Base-by-base conservation (phyloP, 2,113 vertebrate genomes). In the Chunga burmeisteri region DNA sequence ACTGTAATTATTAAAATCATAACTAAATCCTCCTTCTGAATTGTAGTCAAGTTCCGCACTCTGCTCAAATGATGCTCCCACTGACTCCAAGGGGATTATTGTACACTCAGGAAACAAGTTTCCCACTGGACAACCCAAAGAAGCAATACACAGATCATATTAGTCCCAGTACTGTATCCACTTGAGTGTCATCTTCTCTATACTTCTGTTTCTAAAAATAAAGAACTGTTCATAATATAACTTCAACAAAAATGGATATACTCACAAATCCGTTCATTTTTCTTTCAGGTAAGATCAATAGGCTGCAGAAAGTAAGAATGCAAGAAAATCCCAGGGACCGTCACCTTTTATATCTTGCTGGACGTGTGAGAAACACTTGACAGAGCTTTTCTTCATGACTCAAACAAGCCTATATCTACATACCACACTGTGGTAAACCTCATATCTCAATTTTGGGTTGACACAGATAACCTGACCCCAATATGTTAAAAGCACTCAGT, bases 251-350 rank as follows among this genome's bases (percentile, higher is more conserved):
- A 90, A 82, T 62, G 38, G 26, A 70, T 59, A 96, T 98, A 98
- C 98, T 98, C 87, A 98, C 98, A 47, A 96, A 53, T 59, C n/a
- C 30, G 72, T 95, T 95, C 98, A 98, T 98, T 96, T 97, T 98
- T 74, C 82, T 80, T 90, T 53, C 75, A 61, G 92, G 56, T 75
- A 91, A 83, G 83, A 71, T 40, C 91, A 70, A 80, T 89, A 88
- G 58, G 59, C 86, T 65, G 79, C 82, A 85, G 71, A 88, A 93
- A 71, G 52, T 25, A 58, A 62, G 94, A 96, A n/a, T 62, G 29
- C 18, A 59, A 79, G 71, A 65, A 91, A 93, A 52, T 16, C 71
- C 61, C 72, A 38, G 58, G 7, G 55, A 71, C 47, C 22, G 95
- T 90, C 65, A 82, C 88, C 87, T 94, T 98, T 98, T 98, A 98